Conservation (phyloP, 2,113 vertebrate genomes). For the Tinamus guttatus region DNA sequence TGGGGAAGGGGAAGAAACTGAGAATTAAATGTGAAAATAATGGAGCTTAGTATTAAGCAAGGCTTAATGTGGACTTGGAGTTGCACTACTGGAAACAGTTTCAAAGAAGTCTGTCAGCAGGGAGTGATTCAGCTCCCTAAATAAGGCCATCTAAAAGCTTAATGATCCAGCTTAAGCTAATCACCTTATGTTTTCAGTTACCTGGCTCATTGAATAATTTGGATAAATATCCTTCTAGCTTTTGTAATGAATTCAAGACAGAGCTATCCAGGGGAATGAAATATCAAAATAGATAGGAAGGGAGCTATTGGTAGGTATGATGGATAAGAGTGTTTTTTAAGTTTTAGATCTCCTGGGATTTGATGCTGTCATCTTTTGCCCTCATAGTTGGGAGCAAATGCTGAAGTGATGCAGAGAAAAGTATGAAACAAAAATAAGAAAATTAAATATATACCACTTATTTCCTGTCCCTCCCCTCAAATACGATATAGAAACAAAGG, state of each 20-base stretch:
- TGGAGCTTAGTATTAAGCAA: background rate
- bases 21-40: background rate
- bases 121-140: slow-evolving; percentile 20
- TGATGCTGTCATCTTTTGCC: background rate
- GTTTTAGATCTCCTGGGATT: background rate
- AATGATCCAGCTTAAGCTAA: slow-evolving; percentile 34
- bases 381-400: background rate
- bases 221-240: background rate
- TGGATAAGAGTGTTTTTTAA: background rate
- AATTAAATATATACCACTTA: background rate
- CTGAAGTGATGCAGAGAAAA: background rate
- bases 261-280: background rate
- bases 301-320: background rate
- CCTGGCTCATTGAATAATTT: slow-evolving; percentile 52
- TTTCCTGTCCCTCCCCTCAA: background rate
- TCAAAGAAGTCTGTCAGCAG: slow-evolving; percentile 26
- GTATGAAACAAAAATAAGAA: background rate
- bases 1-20: fast-evolving
- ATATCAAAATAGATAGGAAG: background rate
- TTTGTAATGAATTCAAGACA: background rate
- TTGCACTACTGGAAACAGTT: background rate
- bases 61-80: background rate
- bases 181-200: slow-evolving; percentile 56
- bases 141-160: background rate
- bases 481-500: background rate